Evolutionary conservation across 1,140 invertebrate genomes (phyloP), one percentile per base, ranked within the genome.

Genomic region (Drosophila littoralis): DNA sequence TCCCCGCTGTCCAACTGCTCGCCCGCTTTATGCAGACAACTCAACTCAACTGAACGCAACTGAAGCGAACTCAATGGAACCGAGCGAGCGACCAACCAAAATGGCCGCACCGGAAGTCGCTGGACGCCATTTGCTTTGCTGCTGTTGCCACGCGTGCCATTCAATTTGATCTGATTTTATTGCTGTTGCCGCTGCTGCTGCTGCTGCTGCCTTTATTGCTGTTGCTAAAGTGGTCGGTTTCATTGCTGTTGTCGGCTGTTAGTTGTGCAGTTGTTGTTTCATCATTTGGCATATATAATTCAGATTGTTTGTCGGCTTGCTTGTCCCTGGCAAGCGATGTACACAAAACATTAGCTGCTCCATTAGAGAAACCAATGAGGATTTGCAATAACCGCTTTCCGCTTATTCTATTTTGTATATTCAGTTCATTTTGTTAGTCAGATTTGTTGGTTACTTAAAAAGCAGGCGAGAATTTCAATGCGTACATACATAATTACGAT

Each of bases 161-260:
- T 57, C 66, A 66, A 51, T 75, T 71, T 71, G 76, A 78, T 75
- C 72, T 71, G 76, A 78, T 75, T 78, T 78, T 78, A 78, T 75
- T 75, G 58, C 13, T 58, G 40, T 8, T 43, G 40, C 52, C 43
- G 32, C 43, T n/a, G 12, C n/a, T 42, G n/a, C 40, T 42, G 12
- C 13, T 50, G 42, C 28, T 45, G 36, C 9, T 10, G 40, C 9
- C 10, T 10, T 7, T 28, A 22, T 33, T 43, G 40, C 52, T 52
- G 32, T 15, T 13, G 12, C n/a, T 42, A 5, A 6, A 22, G 22
- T 22, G 22, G 22, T 22, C 22, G 22, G 22, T 22, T 3, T 22
- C 22, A 22, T 22, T 43, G 52, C 15, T 40, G n/a, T 32, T 42
- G 38, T 42, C 22, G 38, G 7, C 6, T 57, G 22, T 28, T 12